Base-by-base conservation (phyloP, 1,140 invertebrate genomes). In the Neuroterus valhalla region DNA sequence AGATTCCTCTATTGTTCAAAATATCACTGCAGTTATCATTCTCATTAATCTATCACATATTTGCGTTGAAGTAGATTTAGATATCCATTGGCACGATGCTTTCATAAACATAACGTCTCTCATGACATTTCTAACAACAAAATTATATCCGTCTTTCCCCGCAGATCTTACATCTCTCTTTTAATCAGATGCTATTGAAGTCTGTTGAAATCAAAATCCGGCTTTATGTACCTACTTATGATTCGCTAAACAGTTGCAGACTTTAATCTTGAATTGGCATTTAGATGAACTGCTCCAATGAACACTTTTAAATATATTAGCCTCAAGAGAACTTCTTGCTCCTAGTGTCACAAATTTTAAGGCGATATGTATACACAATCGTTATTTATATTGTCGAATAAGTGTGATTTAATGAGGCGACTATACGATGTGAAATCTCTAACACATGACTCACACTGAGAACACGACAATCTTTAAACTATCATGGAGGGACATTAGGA, bases 11-110 rank as follows among this genome's bases (percentile, higher is more conserved):
- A n/a, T n/a, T 62, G 2, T 26, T 6, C 10, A 55, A 62, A 62
- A 62, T 15, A 26, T 55, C 52, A 55, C 19, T 14, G 26, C 26
- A 31, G n/a, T 62, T 26, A n/a, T 62, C 21, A 38, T 62, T 62
- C 23, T 62, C 55, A 62, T 62, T 62, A 23, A 62, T 62, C 14
- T 38, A 14, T 62, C 55, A 31, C 14, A 62, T 62, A 31, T 31
- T 62, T 23, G 55, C 55, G 23, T 62, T 62, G 55, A 62, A 62
- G 55, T 62, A 62, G 55, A 62, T 62, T 62, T 62, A 62, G 55
- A 62, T 62, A 31, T 62, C 55, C 31, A 62, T 62, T 62, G 55
- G 55, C 55, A 62, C 55, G 55, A 38, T 31, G 55, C 55, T 62
- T 62, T 62, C 21, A 62, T 62, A 62, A 31, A 62, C 21, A 31